These are phyloP conservation scores for Gymnosoma rotundatum DNA, from an alignment of 2,888 invertebrate genomes.

Conservation along the genomic window DNA sequence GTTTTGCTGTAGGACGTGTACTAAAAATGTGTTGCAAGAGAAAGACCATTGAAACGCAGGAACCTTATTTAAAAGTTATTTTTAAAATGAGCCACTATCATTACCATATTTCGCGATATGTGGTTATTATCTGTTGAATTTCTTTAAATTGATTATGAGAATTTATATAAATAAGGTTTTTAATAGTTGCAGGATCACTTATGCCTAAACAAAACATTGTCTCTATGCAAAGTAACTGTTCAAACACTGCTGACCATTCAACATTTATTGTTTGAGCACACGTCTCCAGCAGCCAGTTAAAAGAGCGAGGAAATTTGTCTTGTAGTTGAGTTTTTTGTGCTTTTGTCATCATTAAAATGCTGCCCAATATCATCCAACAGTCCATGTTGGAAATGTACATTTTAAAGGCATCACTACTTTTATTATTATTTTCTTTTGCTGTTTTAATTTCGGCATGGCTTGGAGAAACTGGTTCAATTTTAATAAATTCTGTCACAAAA, in stretches of 20 bases:
- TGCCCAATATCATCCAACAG: conserved; percentile 79
- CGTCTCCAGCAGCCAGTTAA: conserved; percentile 80
- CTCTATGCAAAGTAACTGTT: conserved; percentile 79
- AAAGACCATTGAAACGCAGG: background rate
- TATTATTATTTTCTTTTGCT: conserved; percentile 3
- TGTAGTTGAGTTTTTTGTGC: conserved; percentile 74
- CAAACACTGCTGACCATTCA: conserved; percentile 76
- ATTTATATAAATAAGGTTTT: conserved; percentile 74
- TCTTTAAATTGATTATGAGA: conserved; percentile 74
- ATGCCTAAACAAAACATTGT: conserved; percentile 78
- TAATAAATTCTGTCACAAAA: conserved; percentile 25
- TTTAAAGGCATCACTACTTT: conserved; percentile 26
- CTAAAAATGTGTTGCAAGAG: background rate
- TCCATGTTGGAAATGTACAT: conserved; percentile 79
- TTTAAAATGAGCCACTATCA: background rate
- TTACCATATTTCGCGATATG: conserved; percentile 76
- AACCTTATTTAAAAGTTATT: background rate
- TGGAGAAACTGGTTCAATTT: conserved; percentile 31
- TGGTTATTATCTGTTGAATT: conserved; percentile 72
- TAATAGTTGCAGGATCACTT: conserved; percentile 74
- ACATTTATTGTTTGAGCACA: conserved; percentile 79
- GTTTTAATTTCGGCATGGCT: background rate
- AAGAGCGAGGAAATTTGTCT: conserved; percentile 77
- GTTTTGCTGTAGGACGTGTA: background rate
- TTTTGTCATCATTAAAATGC: conserved; percentile 62